Evolutionary conservation across 2,797 vertebrate genomes (phyloP), one percentile per base, ranked within the genome.

Genomic region (Myotis planiceps): DNA sequence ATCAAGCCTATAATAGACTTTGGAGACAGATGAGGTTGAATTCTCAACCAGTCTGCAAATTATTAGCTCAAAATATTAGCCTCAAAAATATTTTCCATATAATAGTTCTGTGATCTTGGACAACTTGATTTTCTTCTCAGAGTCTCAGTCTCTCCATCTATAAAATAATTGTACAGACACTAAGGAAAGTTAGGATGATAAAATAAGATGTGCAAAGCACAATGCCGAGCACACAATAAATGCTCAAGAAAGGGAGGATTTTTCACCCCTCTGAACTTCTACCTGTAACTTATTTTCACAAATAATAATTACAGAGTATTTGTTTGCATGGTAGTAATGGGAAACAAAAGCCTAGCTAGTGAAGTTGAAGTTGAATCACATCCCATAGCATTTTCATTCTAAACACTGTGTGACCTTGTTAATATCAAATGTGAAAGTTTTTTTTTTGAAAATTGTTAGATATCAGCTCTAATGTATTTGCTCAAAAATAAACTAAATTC

Each of bases 261-360:
- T 21, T 81, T 29, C 13, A 72, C n/a, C 68, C 71, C 37, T 75
- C 29, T 71, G 13, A 87, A 89, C 2, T 39, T 66, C 29, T 34
- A 55, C 42, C 55, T 75, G 3, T 53, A 71, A 71, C 88, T 60
- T 92, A 76, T 91, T 86, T 84, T 39, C 45, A 83, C 79, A 96
- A 16, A 23, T 93, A 95, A 82, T 85, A 39, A 32, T 94, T 88
- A 53, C 3, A 85, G 27, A 76, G 3, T 25, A 78, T 86, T 94
- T 88, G 34, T n/a, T 65, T 90, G 69, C 25, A 10, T 47, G 9
- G 16, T 51, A 6, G 81, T 72, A 21, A 65, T 6, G 5, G 37
- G 72, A 83, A 75, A 96, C 92, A 97, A 82, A 32, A 86, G 10
- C 29, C 94, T 85, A 68, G 72, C 87, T 68, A 94, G 76, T 72